phyloP scores from a whole-genome alignment of 2,797 vertebrate genomes.

The Catharus ustulatus region DNA sequence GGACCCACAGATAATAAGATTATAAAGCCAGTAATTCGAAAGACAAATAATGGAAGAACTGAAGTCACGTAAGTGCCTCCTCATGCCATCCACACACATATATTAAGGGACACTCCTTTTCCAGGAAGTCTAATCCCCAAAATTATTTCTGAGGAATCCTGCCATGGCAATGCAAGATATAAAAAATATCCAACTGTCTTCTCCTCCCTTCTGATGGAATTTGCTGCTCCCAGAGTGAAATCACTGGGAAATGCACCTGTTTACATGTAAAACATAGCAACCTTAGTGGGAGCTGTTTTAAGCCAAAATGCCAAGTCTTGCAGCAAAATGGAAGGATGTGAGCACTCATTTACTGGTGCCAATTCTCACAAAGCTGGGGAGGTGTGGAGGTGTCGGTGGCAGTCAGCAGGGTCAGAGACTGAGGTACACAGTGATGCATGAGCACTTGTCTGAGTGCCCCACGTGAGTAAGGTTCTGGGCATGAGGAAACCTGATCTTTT shows the following conservation, averaged over 20 bases:
- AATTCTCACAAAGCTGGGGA: background rate
- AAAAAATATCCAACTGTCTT: background rate
- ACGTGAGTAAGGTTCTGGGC: background rate
- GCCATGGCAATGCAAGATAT: background rate
- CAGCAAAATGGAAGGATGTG: background rate
- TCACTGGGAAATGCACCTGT: background rate
- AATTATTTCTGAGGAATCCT: slow-evolving; percentile 15
- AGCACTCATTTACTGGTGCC: background rate
- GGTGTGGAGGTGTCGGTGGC: background rate
- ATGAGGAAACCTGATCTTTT: background rate
- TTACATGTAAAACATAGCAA: background rate
- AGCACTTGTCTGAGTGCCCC: background rate
- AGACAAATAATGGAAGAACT: slow-evolving; percentile 10
- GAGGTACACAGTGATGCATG: background rate
- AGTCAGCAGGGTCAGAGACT: background rate
- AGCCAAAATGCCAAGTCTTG: background rate
- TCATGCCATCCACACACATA: background rate
- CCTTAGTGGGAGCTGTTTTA: background rate
- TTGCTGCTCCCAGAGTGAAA: background rate
- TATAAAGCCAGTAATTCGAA: slow-evolving; percentile 19
- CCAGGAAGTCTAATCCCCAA: slow-evolving; percentile 32
- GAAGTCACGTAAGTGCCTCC: background rate
- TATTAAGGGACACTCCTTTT: slow-evolving; percentile 20
- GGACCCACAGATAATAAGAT: slow-evolving; percentile 20
- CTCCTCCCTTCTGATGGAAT: background rate